Evolutionary conservation across 2,797 vertebrate genomes (phyloP).

Genomic region (Myotis planiceps): DNA sequence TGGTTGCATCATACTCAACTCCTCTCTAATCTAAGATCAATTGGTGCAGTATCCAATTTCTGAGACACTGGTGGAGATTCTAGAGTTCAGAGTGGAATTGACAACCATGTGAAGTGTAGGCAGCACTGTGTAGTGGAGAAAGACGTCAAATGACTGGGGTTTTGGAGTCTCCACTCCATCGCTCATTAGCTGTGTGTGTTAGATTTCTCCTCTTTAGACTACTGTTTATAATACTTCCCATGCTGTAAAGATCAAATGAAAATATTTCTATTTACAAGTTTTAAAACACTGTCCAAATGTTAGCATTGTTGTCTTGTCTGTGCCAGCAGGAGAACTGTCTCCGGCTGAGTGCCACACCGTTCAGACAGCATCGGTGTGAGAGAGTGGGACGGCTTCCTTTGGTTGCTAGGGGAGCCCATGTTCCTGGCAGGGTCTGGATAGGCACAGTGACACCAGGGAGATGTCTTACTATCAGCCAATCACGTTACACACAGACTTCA

Average conservation of each 20-base stretch:
- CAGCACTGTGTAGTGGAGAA: fast-evolving
- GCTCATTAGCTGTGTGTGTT: not conserved
- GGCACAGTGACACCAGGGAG: not conserved
- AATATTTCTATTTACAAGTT: slow-evolving; percentile 71
- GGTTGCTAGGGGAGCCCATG: not conserved
- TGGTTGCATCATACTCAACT: not conserved
- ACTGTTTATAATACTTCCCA: not conserved
- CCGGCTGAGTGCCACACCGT: not conserved
- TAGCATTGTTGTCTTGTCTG: slow-evolving; percentile 40
- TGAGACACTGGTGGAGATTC: not conserved
- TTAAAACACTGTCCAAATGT: slow-evolving; percentile 67
- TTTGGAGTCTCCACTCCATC: not conserved
- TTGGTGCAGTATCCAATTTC: not conserved
- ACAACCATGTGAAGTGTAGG: not conserved
- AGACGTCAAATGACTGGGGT: not conserved
- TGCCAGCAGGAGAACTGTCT: slow-evolving; percentile 54
- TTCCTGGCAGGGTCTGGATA: not conserved
- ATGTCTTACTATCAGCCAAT: not conserved
- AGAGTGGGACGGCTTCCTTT: not conserved
- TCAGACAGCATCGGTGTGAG: not conserved
- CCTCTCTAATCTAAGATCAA: not conserved
- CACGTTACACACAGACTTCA: not conserved
- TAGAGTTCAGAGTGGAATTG: not conserved
- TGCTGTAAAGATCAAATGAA: slow-evolving; percentile 53
- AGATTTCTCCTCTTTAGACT: not conserved